Percentiles rank a stretch among this genome's conserved stretches.
phyloP scores from a whole-genome alignment of 1,140 invertebrate genomes.

The Drosophila ananassae region DNA sequence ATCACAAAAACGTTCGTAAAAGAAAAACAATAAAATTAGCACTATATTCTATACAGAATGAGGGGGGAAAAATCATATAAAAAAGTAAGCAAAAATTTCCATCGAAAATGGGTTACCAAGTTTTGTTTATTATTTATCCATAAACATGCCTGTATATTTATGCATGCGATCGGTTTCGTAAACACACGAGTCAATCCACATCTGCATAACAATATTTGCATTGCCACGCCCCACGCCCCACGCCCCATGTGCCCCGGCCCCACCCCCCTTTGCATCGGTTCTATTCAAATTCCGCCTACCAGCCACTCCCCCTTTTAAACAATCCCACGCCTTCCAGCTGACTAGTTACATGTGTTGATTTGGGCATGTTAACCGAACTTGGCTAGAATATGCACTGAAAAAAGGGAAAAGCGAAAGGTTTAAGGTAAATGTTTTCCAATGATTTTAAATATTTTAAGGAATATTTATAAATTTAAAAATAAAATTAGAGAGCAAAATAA shows the following conservation, averaged over 20 bases:
- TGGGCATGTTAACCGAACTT: slow-evolving; percentile 7
- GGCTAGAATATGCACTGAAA: not conserved
- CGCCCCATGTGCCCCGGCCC: too few relatives aligned
- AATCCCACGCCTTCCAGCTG: slow-evolving; percentile 7
- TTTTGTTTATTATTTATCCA: slow-evolving; percentile 20
- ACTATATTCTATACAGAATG: not conserved
- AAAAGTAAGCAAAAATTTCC: not conserved
- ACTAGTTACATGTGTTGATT: slow-evolving; percentile 23
- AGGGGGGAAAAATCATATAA: not conserved
- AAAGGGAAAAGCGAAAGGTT: not conserved
- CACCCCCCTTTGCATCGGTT: not conserved
- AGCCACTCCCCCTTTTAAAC: not conserved
- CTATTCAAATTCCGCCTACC: not conserved
- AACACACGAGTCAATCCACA: slow-evolving; percentile 16
- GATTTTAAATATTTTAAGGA: too few relatives aligned
- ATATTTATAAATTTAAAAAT: too few relatives aligned
- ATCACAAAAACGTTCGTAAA: not conserved
- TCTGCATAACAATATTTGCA: slow-evolving; percentile 25
- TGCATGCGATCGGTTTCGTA: slow-evolving; percentile 25
- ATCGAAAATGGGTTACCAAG: not conserved
- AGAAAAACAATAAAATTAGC: not conserved
- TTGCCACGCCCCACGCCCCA: slow-evolving; percentile 4
- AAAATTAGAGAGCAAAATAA: too few relatives aligned
- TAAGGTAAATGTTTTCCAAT: too few relatives aligned
- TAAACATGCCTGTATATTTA: slow-evolving; percentile 27